These are phyloP conservation scores for Eutolmus rufibarbis DNA, from an alignment of 2,888 invertebrate genomes.

Conservation along the genomic window DNA sequence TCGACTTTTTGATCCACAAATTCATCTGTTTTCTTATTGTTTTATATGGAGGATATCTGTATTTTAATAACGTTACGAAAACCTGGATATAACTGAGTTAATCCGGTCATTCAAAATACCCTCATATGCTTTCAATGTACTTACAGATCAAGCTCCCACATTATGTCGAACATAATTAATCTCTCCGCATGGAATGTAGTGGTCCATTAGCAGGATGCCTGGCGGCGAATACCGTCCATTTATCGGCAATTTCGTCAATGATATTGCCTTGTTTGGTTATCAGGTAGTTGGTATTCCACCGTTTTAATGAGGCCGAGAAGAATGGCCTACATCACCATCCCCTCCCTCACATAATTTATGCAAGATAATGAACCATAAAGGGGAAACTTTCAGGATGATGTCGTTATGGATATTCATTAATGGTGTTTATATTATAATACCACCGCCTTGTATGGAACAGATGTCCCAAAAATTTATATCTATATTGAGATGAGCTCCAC, in stretches of 20 bases:
- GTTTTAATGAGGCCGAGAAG: background rate
- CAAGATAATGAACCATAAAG: background rate
- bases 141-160: background rate
- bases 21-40: no score
- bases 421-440: background rate
- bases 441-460: background rate
- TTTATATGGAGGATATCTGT: no score
- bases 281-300: background rate
- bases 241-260: slow-evolving; percentile 26
- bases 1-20: no score
- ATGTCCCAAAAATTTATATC: background rate
- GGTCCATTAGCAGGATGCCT: background rate
- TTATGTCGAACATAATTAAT: background rate
- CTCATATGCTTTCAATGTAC: background rate
- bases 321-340: background rate
- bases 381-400: background rate
- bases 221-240: background rate
- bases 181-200: background rate
- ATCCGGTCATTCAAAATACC: background rate
- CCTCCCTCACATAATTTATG: background rate
- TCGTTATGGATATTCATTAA: background rate
- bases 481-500: background rate
- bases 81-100: background rate
- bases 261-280: slow-evolving; percentile 12
- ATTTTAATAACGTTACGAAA: background rate